A percentile compares a stretch with the other conserved stretches of the same genome.
Conservation (phyloP, 1,140 invertebrate species). For the Calycopis cecrops region DNA sequence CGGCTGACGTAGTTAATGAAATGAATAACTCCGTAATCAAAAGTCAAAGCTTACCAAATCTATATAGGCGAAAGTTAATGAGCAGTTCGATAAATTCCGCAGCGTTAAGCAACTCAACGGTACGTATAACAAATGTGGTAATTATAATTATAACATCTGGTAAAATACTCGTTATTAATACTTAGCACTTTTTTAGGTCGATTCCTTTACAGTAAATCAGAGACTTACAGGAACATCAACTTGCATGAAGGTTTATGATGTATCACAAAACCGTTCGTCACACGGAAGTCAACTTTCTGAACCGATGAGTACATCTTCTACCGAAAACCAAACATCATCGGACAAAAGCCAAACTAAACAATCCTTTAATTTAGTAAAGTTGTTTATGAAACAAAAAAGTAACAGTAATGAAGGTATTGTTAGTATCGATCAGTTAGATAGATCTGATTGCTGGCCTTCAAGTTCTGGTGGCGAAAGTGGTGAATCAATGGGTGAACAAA, state of each 20-base stretch:
- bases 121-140: slow-evolving; percentile 52
- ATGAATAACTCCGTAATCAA: slow-evolving; percentile 76
- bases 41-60: slow-evolving; percentile 86
- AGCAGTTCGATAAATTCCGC: slow-evolving; percentile 65
- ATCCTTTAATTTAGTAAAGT: slow-evolving; percentile 88
- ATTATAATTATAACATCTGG: slow-evolving; percentile 29
- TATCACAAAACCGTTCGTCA: slow-evolving; percentile 74
- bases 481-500: slow-evolving; percentile 61
- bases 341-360: slow-evolving; percentile 73
- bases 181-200: slow-evolving; percentile 63
- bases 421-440: slow-evolving; percentile 78
- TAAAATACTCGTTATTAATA: slow-evolving; percentile 25
- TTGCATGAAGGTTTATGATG: slow-evolving; percentile 80
- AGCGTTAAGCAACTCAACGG: slow-evolving; percentile 77
- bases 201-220: slow-evolving; percentile 72
- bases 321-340: slow-evolving; percentile 73
- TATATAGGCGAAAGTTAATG: slow-evolving; percentile 70
- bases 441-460: slow-evolving; percentile 78
- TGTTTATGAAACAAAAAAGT: slow-evolving; percentile 93
- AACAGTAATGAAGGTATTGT: slow-evolving; percentile 83
- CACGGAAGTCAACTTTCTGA: slow-evolving; percentile 76
- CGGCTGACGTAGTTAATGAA: slow-evolving; percentile 54
- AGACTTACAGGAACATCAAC: slow-evolving; percentile 66
- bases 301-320: slow-evolving; percentile 72
- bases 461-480: slow-evolving; percentile 71